These are phyloP conservation scores for Macrophya alboannulata DNA, from an alignment of 2,888 invertebrate species.

Conservation along the genomic window DNA sequence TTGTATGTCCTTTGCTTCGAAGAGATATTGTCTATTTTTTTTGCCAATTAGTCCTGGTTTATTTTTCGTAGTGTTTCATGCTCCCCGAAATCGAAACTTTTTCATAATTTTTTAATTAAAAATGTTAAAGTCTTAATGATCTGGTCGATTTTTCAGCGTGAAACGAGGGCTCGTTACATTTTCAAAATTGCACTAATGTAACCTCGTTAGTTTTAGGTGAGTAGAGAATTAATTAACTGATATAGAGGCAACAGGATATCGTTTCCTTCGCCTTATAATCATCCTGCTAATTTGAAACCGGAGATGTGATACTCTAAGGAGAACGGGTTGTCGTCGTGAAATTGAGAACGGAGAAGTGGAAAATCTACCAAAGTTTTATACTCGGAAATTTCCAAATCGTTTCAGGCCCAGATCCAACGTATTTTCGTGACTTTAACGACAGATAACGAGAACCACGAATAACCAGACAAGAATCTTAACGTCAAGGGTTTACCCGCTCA, in stretches of 20 bases:
- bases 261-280: constrained; percentile 23
- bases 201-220: background rate
- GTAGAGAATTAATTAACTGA: constrained; percentile 39
- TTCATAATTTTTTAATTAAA: background rate
- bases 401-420: constrained; percentile 3
- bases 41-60: background rate
- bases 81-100: background rate
- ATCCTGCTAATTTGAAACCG: constrained; percentile 24
- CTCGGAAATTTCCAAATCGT: background rate
- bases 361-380: background rate
- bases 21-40: background rate
- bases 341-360: background rate
- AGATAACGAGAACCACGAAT: constrained; percentile 42
- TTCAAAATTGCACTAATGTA: background rate
- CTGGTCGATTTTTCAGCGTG: background rate
- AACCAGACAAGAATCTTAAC: constrained; percentile 53
- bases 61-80: background rate
- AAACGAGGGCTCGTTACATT: background rate
- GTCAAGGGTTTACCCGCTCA: constrained; percentile 26
- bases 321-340: background rate
- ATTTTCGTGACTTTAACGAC: constrained; percentile 38
- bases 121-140: background rate
- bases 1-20: background rate
- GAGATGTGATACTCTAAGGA: background rate
- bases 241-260: background rate